phyloP scores from a whole-genome alignment of 2,888 invertebrate species.

The Luperina nickerlii region DNA sequence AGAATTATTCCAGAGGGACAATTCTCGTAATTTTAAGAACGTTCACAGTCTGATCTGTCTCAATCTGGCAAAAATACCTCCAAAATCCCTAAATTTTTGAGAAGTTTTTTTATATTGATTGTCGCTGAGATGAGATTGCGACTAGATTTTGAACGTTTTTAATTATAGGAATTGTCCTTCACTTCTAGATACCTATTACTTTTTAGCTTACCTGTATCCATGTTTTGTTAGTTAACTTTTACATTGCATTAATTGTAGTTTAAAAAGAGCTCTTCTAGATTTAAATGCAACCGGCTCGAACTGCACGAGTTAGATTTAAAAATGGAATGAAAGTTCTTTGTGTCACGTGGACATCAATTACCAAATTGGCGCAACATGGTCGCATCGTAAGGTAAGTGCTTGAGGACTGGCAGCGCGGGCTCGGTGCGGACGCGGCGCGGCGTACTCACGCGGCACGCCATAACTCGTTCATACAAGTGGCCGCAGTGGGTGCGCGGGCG shows the following conservation, averaged over 20 bases:
- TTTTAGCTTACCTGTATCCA: not conserved
- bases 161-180: not conserved
- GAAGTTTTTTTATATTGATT: not conserved
- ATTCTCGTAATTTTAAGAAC: not conserved
- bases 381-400: constrained; percentile 9
- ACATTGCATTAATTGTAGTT: not conserved
- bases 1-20: not conserved
- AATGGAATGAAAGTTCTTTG: constrained; percentile 6
- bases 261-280: not conserved
- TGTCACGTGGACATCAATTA: constrained; percentile 27
- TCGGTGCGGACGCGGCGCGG: too few species aligned
- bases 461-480: too few species aligned
- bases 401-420: too few species aligned
- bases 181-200: not conserved
- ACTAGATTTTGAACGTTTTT: not conserved
- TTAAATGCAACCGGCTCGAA: not conserved
- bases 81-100: not conserved
- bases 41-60: not conserved
- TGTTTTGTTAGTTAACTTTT: not conserved
- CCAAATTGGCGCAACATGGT: constrained; percentile 15
- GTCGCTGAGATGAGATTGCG: not conserved
- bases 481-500: too few species aligned
- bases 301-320: not conserved
- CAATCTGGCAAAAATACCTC: not conserved
- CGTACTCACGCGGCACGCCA: too few species aligned